phyloP scores from a whole-genome alignment of 1,140 invertebrate genomes.

The Pachypeltis micranthus region DNA sequence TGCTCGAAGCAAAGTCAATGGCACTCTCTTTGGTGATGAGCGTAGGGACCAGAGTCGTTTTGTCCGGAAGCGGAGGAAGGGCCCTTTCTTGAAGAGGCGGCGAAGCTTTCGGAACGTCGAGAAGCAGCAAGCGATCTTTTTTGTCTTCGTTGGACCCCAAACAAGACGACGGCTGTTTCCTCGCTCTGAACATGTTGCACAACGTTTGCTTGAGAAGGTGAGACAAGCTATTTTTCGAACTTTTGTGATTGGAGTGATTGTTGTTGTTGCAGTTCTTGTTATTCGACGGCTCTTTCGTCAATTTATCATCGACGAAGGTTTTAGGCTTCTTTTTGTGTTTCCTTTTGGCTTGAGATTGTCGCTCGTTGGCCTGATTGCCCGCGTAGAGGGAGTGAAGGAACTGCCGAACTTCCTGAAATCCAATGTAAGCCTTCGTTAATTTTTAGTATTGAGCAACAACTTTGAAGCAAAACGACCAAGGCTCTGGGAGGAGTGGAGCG shows the following conservation, averaged over 20 bases:
- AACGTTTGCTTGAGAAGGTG: slow-evolving; percentile 72
- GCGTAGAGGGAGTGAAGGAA: slow-evolving; percentile 63
- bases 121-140: slow-evolving; percentile 21
- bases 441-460: too few species aligned
- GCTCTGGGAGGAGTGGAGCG: too few species aligned
- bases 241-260: slow-evolving; percentile 30
- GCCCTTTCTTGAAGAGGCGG: slow-evolving; percentile 53
- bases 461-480: too few species aligned
- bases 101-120: slow-evolving; percentile 22
- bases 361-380: slow-evolving; percentile 26
- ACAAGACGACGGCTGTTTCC: slow-evolving; percentile 27
- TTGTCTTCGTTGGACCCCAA: slow-evolving; percentile 3
- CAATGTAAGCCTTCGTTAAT: too few species aligned
- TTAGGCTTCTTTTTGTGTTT: slow-evolving; percentile 15
- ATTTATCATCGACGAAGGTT: slow-evolving; percentile 10
- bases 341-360: slow-evolving; percentile 11
- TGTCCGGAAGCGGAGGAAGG: slow-evolving; percentile 59
- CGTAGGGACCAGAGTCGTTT: slow-evolving; percentile 25
- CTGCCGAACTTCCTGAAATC: slow-evolving; percentile 61
- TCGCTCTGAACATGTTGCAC: slow-evolving; percentile 68
- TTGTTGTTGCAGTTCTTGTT: slow-evolving; percentile 31
- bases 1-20: slow-evolving; percentile 79
- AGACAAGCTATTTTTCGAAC: slow-evolving; percentile 41
- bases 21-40: slow-evolving; percentile 31
- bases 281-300: slow-evolving; percentile 10